These are phyloP conservation scores for Sebastes hopkinsi DNA, from an alignment of 2,797 vertebrate species.

Conservation along the genomic window DNA sequence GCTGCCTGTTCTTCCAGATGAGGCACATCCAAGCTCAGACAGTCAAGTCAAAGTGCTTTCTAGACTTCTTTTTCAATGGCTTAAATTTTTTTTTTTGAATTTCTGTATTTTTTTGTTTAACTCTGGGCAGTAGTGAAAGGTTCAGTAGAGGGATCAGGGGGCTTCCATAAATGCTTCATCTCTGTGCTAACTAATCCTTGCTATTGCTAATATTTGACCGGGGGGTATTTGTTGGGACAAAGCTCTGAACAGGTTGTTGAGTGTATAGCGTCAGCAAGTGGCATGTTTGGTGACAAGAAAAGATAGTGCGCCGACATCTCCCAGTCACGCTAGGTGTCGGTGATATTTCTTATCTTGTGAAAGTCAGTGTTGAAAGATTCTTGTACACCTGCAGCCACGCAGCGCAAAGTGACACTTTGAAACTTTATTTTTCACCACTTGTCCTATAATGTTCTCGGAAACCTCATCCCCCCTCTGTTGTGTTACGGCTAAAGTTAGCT, in stretches of 20 bases:
- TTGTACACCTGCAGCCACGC: constrained; percentile 11
- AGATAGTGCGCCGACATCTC: constrained; percentile 51
- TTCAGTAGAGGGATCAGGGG: too few relatives aligned
- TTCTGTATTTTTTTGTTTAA: neutral
- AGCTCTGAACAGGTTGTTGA: constrained; percentile 48
- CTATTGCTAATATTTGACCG: constrained; percentile 1
- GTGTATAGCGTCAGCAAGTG: constrained; percentile 29
- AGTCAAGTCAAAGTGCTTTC: neutral
- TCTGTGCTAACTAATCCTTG: neutral
- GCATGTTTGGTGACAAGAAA: constrained; percentile 66
- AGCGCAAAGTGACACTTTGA: constrained; percentile 9
- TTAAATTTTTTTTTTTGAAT: neutral
- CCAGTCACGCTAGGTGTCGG: constrained; percentile 34
- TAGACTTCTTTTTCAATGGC: neutral
- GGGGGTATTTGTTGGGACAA: constrained; percentile 35
- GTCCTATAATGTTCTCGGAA: neutral
- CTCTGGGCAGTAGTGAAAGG: neutral
- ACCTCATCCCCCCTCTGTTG: constrained; percentile 1
- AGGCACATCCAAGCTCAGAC: neutral
- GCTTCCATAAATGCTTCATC: neutral
- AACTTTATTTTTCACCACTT: constrained; percentile 26
- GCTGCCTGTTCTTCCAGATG: neutral
- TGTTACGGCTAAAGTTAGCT: constrained; percentile 31
- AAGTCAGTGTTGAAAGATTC: constrained; percentile 63
- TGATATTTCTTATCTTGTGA: constrained; percentile 69